Conservation (phyloP, 2,797 vertebrate species). For the Hoplostethus mediterraneus region DNA sequence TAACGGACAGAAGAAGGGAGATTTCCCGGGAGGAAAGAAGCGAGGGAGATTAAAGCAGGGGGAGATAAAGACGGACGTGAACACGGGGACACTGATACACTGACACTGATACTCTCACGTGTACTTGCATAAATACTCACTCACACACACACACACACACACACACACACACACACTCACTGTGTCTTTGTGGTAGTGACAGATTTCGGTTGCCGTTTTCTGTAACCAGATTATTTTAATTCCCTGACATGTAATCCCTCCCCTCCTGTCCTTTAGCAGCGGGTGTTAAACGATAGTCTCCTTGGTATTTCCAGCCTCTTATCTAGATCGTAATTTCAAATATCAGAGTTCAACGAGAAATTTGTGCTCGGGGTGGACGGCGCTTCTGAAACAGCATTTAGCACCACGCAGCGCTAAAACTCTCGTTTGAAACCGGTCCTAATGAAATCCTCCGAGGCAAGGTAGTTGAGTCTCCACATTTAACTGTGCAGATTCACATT, state of each 20-base stretch:
- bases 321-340: slow-evolving; percentile 34
- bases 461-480: too few species aligned
- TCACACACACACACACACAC: slow-evolving; percentile 37
- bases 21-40: slow-evolving; percentile 27
- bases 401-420: too few species aligned
- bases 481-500: too few species aligned
- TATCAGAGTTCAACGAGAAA: slow-evolving; percentile 33
- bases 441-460: too few species aligned
- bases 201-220: too few species aligned
- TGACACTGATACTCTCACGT: slow-evolving; percentile 41
- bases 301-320: too few species aligned
- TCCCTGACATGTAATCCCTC: too few species aligned
- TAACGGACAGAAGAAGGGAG: slow-evolving; percentile 52
- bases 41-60: slow-evolving; percentile 65
- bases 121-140: background rate
- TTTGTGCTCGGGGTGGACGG: background rate
- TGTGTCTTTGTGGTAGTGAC: too few species aligned
- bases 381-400: background rate
- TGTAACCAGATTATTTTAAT: too few species aligned
- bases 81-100: slow-evolving; percentile 35
- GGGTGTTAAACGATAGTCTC: too few species aligned
- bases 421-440: background rate
- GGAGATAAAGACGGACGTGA: slow-evolving; percentile 54
- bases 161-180: slow-evolving; percentile 10
- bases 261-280: too few species aligned